Base-by-base conservation (phyloP, 2,888 invertebrate species). In the Xestia xanthographa region DNA sequence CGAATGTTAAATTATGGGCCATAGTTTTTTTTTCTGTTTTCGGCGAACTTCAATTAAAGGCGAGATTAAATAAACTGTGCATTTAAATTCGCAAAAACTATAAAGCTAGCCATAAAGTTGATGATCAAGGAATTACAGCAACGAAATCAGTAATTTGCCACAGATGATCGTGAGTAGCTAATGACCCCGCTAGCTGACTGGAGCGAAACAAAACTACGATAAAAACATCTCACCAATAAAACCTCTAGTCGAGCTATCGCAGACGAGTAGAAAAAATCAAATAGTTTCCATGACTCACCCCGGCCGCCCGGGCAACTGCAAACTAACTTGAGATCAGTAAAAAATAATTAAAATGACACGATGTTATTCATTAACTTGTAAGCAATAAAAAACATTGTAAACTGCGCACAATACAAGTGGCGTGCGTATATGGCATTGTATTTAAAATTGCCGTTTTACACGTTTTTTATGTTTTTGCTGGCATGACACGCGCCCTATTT, bases 201-300 rank as follows among this genome's bases (percentile, higher is more conserved):
- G 86, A 92, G 91, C 92, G 91, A 90, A 92, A 90, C 92, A 90
- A 90, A 91, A 91, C 87, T 84, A 83, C 86, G 87, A 91, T 90
- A 93, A 93, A 92, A 92, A 89, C 86, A 82, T 79, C 80, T 82
- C 75, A 81, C 85, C 79, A 87, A 90, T 88, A 87, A 83, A 88
- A 85, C 79, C 80, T 75, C 82, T 85, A 72, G 70, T 71, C 75
- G 73, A 75, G 71, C 65, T 79, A 87, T 73, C 79, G 79, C 80
- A 68, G 60, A 73, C 73, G 58, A 76, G 79, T n/a, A 78, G 77
- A 86, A 90, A 91, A 90, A 90, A 90, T 86, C 72, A 73, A 87
- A 87, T 89, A 85, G 82, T 87, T 85, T 84, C 76, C 86, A 87
- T 92, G 91, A 92, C 86, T 92, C 90, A 90, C 79, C 86, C 88